Conservation (phyloP, 2,113 vertebrate genomes). For the Orycteropus afer region DNA sequence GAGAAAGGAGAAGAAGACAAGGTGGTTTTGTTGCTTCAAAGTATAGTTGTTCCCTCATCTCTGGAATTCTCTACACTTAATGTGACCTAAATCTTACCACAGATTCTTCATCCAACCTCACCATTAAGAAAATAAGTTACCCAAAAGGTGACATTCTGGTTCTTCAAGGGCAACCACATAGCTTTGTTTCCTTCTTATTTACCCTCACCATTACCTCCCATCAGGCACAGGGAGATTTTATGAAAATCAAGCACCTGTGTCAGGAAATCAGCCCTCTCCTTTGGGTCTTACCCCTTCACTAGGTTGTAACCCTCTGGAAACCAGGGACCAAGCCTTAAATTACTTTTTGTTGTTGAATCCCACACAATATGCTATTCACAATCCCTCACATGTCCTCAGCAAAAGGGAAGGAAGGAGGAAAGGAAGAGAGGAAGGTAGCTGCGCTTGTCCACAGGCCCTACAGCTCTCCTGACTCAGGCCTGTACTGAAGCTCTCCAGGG, state of each 20-base stretch:
- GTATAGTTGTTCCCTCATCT: not conserved
- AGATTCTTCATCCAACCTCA: not conserved
- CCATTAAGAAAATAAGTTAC: not conserved
- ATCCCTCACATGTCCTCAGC: not conserved
- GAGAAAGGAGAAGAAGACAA: too few species aligned
- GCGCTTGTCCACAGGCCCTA: not conserved
- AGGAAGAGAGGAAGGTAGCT: not conserved
- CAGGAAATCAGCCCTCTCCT: not conserved
- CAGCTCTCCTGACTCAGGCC: not conserved
- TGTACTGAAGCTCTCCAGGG: fast-evolving
- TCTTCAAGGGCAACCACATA: not conserved
- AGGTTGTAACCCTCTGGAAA: not conserved
- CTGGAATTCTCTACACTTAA: not conserved
- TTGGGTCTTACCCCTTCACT: not conserved
- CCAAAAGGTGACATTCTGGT: not conserved
- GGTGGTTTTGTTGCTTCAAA: not conserved
- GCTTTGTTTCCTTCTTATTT: not conserved
- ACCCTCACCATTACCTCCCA: fast-evolving
- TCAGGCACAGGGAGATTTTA: not conserved
- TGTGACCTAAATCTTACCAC: not conserved
- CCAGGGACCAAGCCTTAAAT: not conserved
- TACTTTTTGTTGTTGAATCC: not conserved
- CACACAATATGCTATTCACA: not conserved
- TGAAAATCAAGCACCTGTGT: not conserved
- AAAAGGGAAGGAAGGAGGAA: not conserved